These are phyloP conservation scores for Phorcus lineatus DNA, from an alignment of 2,888 invertebrate species.

Conservation along the genomic window DNA sequence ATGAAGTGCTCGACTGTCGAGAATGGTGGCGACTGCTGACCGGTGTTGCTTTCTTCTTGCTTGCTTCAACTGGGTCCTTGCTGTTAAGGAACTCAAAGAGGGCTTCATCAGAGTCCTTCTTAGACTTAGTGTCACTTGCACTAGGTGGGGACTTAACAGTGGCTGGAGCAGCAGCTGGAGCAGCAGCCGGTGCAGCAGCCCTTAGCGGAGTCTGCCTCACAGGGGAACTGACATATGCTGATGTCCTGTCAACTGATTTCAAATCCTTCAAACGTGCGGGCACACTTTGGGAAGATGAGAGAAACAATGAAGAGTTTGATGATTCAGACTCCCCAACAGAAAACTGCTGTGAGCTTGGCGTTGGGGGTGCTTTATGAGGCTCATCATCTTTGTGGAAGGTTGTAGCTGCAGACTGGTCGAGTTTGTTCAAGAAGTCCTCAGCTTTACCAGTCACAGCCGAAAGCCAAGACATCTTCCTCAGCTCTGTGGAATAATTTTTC, in stretches of 20 bases:
- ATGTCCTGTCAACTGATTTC: constrained; percentile 36
- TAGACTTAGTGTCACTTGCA: constrained; percentile 39
- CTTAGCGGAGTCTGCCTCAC: constrained; percentile 37
- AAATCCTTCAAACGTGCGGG: constrained; percentile 49
- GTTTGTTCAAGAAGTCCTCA: constrained; percentile 84
- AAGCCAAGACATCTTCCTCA: constrained; percentile 83
- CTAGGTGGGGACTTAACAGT: constrained; percentile 38
- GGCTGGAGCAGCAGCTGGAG: constrained; percentile 6
- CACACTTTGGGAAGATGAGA: constrained; percentile 58
- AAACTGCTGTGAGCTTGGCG: constrained; percentile 1
- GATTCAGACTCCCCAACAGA: constrained; percentile 7
- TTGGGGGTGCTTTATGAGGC: neutral
- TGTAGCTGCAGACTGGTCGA: constrained; percentile 85
- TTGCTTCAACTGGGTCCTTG: constrained; percentile 58
- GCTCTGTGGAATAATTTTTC: neutral
- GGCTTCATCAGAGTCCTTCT: constrained; percentile 74
- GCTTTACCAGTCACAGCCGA: constrained; percentile 85
- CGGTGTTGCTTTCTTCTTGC: constrained; percentile 53
- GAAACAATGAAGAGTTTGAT: constrained; percentile 14
- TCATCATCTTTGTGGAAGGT: constrained; percentile 75
- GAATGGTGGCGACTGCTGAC: constrained; percentile 67
- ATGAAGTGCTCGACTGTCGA: constrained; percentile 72
- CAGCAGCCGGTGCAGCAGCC: constrained; percentile 32
- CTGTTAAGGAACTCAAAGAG: constrained; percentile 77
- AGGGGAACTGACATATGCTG: constrained; percentile 40